Evolutionary conservation across 2,888 invertebrate genomes (phyloP).

Genomic region (Esperia sulphurella): DNA sequence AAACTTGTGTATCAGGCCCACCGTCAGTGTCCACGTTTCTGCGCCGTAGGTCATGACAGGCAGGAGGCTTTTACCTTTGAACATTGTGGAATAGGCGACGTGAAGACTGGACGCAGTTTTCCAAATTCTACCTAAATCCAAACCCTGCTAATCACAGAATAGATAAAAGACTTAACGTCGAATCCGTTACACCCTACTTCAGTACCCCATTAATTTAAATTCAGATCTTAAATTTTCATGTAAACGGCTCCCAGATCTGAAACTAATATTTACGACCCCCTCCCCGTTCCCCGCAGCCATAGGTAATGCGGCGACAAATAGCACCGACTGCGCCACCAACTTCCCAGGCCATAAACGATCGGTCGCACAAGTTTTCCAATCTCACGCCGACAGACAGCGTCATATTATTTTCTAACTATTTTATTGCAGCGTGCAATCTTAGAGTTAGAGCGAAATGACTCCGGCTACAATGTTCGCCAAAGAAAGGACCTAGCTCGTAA

Average conservation of each 20-base stretch:
- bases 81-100: too few species aligned
- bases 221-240: too few species aligned
- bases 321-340: neutral
- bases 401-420: conserved; percentile 12
- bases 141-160: too few species aligned
- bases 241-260: neutral
- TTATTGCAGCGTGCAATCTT: conserved; percentile 12
- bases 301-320: conserved; percentile 1
- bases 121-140: too few species aligned
- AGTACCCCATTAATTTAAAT: too few species aligned
- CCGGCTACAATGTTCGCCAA: conserved; percentile 5
- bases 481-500: conserved; percentile 2
- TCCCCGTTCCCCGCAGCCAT: neutral
- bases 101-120: too few species aligned
- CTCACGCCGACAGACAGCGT: conserved; percentile 1
- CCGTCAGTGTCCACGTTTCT: too few species aligned
- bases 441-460: conserved; percentile 1
- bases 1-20: too few species aligned
- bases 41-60: too few species aligned
- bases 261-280: neutral
- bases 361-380: conserved; percentile 7
- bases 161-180: too few species aligned
- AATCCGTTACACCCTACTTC: too few species aligned
- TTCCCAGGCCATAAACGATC: conserved; percentile 3
- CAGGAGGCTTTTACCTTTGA: too few species aligned